Percentiles rank a stretch among this genome's conserved stretches.
Evolutionary conservation across 2,797 vertebrate genomes (phyloP).

Genomic region (Thaleichthys pacificus): DNA sequence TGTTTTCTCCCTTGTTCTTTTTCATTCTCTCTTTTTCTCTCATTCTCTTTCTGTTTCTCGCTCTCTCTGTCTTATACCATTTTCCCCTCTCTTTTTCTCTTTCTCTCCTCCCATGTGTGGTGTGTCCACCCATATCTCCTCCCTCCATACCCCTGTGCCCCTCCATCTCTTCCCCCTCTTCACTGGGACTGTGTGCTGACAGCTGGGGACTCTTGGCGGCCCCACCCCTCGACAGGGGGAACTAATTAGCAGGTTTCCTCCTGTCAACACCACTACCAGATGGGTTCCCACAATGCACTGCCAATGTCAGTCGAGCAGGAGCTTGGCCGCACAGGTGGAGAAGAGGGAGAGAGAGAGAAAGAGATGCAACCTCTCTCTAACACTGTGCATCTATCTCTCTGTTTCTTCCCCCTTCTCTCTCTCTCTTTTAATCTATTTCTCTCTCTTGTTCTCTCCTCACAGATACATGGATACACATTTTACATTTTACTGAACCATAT

Average conservation of each 20-base stretch:
- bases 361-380: background rate
- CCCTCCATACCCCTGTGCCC: background rate
- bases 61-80: background rate
- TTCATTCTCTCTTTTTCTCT: slow-evolving; percentile 2
- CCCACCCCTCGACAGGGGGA: slow-evolving; percentile 68
- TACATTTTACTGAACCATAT: background rate
- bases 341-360: slow-evolving; percentile 11
- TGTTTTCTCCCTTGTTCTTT: background rate
- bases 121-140: background rate
- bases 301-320: slow-evolving; percentile 54
- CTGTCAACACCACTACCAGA: slow-evolving; percentile 67
- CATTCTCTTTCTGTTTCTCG: slow-evolving; percentile 8
- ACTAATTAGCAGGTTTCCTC: slow-evolving; percentile 77
- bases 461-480: background rate
- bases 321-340: slow-evolving; percentile 60
- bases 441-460: no score
- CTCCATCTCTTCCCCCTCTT: background rate
- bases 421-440: background rate
- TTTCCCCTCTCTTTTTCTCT: background rate
- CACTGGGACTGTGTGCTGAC: slow-evolving; percentile 44
- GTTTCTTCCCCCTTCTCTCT: no score
- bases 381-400: background rate
- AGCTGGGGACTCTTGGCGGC: slow-evolving; percentile 64
- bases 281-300: slow-evolving; percentile 58
- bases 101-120: slow-evolving; percentile 10